Evolutionary conservation across 1,140 invertebrate species (phyloP).

Genomic region (Hermatobates lingyangjiaoensis): DNA sequence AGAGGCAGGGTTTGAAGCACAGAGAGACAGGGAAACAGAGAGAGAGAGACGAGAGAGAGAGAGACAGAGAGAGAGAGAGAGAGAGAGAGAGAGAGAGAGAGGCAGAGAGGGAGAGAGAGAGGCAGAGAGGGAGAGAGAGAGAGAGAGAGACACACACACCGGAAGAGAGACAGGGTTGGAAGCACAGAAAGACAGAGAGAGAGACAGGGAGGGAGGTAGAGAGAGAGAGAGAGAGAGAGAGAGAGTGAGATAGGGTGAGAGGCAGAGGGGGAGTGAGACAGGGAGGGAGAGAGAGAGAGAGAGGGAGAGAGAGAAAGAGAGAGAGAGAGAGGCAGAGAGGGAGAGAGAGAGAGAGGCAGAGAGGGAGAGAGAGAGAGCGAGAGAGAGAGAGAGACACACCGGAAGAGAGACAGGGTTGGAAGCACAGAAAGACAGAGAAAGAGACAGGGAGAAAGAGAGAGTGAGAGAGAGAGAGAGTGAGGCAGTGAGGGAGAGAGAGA

Average conservation of each 20-base stretch:
- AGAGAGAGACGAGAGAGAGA: constrained; percentile 4
- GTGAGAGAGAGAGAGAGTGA: neutral
- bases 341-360: too few relatives aligned
- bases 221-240: constrained; percentile 16
- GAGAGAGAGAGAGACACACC: too few relatives aligned
- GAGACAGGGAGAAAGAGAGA: neutral
- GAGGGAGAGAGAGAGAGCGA: too few relatives aligned
- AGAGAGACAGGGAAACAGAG: constrained; percentile 4
- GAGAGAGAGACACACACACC: neutral
- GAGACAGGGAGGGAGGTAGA: constrained; percentile 11
- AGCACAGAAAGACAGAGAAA: neutral
- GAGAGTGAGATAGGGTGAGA: constrained; percentile 17
- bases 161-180: neutral
- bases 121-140: constrained; percentile 3
- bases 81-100: constrained; percentile 4
- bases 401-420: too few relatives aligned
- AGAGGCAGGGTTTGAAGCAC: constrained; percentile 1
- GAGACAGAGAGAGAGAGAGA: constrained; percentile 5
- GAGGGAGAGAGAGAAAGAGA: neutral
- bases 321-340: too few relatives aligned
- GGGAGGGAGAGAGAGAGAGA: constrained; percentile 14
- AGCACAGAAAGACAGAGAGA: constrained; percentile 3
- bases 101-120: constrained; percentile 17
- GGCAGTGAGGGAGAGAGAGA: neutral
- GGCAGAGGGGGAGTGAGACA: constrained; percentile 14